Conservation (phyloP, 2,113 vertebrate genomes). For the Jaculus jaculus region DNA sequence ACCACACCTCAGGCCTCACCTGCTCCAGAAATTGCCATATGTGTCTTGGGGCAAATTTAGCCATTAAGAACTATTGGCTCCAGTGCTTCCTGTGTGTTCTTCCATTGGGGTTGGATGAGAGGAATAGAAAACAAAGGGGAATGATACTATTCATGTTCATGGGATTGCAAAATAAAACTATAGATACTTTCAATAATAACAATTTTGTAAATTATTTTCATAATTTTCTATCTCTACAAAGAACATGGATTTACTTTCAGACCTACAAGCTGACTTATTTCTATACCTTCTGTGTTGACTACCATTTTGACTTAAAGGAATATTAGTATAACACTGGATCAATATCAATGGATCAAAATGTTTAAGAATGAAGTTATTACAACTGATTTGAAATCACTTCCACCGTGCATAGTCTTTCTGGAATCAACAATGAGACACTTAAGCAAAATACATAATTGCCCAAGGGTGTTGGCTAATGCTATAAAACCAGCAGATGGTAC, state of each 20-base stretch:
- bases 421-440: neutral
- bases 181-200: neutral
- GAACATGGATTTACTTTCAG: neutral
- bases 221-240: neutral
- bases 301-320: neutral
- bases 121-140: neutral
- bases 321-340: neutral
- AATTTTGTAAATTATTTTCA: neutral
- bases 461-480: neutral
- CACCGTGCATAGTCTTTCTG: neutral
- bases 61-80: neutral
- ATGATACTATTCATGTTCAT: neutral
- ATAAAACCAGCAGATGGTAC: neutral
- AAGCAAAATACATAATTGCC: neutral
- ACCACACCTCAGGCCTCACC: neutral
- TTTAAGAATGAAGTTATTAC: constrained; percentile 46
- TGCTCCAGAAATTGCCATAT: neutral
- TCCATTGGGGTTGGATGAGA: neutral
- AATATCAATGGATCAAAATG: neutral
- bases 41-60: neutral
- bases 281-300: neutral
- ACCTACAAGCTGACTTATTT: neutral
- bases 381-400: neutral
- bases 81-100: neutral
- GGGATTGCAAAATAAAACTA: neutral